A percentile compares a stretch with the other conserved stretches of the same genome.
phyloP scores from a whole-genome alignment of 2,797 vertebrate species.

The Danio albolineatus region DNA sequence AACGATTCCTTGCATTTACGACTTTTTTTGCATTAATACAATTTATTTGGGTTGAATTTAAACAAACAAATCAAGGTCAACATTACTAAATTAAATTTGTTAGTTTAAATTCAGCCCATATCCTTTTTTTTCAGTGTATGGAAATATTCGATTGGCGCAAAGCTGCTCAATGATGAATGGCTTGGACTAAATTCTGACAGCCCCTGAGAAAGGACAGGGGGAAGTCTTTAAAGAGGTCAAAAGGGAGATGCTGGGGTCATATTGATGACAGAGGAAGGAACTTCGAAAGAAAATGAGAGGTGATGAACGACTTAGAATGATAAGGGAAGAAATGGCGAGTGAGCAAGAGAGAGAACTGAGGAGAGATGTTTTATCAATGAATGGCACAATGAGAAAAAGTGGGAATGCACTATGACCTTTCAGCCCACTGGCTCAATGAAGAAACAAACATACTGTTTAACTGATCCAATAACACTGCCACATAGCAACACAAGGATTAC shows the following conservation, averaged over 20 bases:
- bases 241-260: slow-evolving; percentile 57
- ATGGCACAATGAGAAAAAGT: slow-evolving; percentile 39
- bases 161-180: slow-evolving; percentile 58
- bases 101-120: too few species aligned
- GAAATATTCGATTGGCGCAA: slow-evolving; percentile 33
- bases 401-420: slow-evolving; percentile 51
- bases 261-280: slow-evolving; percentile 59
- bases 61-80: too few species aligned
- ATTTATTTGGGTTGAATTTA: too few species aligned
- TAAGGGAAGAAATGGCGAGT: slow-evolving; percentile 46
- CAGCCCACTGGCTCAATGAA: slow-evolving; percentile 10
- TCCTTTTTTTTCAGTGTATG: neutral
- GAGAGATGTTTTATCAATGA: slow-evolving; percentile 43
- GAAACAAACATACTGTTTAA: slow-evolving; percentile 34
- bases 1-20: too few species aligned
- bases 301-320: slow-evolving; percentile 58
- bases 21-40: too few species aligned
- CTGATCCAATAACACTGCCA: neutral
- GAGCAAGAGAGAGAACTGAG: slow-evolving; percentile 31
- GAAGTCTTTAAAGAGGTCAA: slow-evolving; percentile 38
- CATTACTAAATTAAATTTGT: too few species aligned
- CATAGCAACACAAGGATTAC: too few species aligned
- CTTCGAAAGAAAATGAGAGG: slow-evolving; percentile 55
- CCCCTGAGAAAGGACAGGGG: slow-evolving; percentile 45
- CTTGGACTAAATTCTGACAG: slow-evolving; percentile 50